Conservation (phyloP, 2,113 vertebrate species). For the Tachycineta bicolor region DNA sequence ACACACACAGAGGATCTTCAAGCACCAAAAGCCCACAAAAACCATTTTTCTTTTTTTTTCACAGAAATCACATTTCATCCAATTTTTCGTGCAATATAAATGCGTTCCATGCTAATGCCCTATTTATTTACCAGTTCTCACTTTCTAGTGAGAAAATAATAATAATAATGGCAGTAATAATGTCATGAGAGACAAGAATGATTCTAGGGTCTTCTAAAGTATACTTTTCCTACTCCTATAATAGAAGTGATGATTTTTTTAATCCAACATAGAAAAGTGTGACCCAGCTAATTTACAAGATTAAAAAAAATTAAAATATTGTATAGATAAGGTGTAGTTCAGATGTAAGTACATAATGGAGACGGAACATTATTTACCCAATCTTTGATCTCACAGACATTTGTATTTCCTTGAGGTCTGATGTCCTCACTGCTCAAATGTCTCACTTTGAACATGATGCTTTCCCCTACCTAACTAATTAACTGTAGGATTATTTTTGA, state of each 20-base stretch:
- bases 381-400: background rate
- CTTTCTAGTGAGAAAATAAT: background rate
- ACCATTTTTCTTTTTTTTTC: accelerated
- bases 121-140: background rate
- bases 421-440: background rate
- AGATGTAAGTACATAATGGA: background rate
- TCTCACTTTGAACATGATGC: background rate
- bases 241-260: background rate
- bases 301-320: background rate
- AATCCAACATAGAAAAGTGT: background rate
- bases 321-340: background rate
- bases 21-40: background rate
- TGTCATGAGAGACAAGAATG: background rate
- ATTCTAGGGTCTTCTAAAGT: background rate
- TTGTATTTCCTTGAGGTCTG: background rate
- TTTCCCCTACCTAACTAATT: background rate
- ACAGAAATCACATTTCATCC: background rate
- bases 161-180: background rate
- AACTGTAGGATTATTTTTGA: background rate
- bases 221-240: background rate
- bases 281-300: background rate
- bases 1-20: background rate
- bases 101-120: background rate
- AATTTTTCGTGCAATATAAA: background rate
- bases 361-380: background rate